Evolutionary conservation across 2,113 vertebrate genomes (phyloP), one percentile per base, ranked within the genome.

Genomic region (Hippocampus abdominalis): DNA sequence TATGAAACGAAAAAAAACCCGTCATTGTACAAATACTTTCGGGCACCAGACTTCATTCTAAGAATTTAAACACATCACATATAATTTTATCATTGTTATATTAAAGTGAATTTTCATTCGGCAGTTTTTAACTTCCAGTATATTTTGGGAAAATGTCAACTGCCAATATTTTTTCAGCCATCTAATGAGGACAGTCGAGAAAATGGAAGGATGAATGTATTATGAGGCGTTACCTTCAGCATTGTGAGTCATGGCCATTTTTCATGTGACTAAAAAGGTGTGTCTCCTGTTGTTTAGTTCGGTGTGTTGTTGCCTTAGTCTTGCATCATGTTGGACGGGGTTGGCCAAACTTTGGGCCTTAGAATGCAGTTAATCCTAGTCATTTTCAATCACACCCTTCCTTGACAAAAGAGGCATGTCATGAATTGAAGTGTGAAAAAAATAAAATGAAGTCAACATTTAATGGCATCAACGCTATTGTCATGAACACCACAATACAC

Each of bases 401-500:
- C 11, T 56, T 56, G 53, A 10, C 53, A 25, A 23, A 56, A 2
- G 32, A 36, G 21, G 51, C 21, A 9, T 54, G 51, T n/a, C 25
- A 57, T 27, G 12, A 60, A 60, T 57, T 27, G 15, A 2, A 32
- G 16, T 36, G 1, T 29, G 1, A 18, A 51, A 3, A 3, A 32
- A 5, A 6, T 63, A 11, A 4, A 36, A 16, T 51, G n/a, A 56
- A 54, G 36, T n/a, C 16, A 18, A 11, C 12, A 10, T 11, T 73
- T 46, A 71, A 73, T 29, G 66, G 68, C 40, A 73, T 68, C 86
- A 79, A 87, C 66, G 68, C 74, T 89, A 86, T 89, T 90, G 89
- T 91, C 70, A 81, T 89, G 80, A 88, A 90, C 81, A 87, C 40
- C 78, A 84, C 77, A 71, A 88, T 86, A 90, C 88, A 90, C 76